Percentiles rank a stretch among this genome's conserved stretches.
Conservation (phyloP, 2,113 vertebrate genomes). For the Numida meleagris region DNA sequence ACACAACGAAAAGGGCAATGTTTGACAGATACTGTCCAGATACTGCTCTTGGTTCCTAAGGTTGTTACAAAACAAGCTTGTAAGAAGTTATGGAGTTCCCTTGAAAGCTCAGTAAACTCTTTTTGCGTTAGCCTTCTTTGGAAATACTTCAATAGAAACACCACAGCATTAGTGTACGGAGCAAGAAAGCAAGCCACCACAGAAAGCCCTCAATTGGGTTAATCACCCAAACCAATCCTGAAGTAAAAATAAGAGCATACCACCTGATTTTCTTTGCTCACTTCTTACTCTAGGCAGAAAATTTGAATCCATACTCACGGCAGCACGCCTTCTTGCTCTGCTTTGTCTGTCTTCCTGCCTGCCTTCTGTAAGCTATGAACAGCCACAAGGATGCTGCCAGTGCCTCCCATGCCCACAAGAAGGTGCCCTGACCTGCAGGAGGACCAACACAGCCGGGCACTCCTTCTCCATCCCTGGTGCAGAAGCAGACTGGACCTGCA, state of each 20-base stretch:
- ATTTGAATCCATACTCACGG: neutral
- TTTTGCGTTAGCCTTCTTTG: neutral
- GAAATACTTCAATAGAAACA: neutral
- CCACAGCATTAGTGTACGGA: neutral
- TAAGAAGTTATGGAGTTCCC: neutral
- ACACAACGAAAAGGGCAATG: neutral
- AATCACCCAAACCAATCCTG: neutral
- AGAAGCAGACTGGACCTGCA: rapidly evolving
- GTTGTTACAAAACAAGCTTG: neutral
- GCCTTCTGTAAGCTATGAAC: neutral
- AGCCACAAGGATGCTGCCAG: neutral
- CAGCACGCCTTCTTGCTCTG: neutral
- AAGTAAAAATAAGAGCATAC: neutral
- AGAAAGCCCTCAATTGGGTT: neutral
- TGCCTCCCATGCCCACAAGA: neutral
- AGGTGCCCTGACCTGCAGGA: neutral
- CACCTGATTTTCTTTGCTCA: neutral
- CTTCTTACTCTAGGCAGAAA: neutral
- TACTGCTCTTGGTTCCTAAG: neutral
- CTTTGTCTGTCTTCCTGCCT: neutral
- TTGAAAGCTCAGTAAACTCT: neutral
- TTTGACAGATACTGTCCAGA: neutral
- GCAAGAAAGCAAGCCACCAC: neutral
- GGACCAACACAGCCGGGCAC: neutral
- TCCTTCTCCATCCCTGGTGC: neutral